Evolutionary conservation across 2,113 vertebrate species (phyloP), one percentile per base, ranked within the genome.

Genomic region (Calonectris borealis): DNA sequence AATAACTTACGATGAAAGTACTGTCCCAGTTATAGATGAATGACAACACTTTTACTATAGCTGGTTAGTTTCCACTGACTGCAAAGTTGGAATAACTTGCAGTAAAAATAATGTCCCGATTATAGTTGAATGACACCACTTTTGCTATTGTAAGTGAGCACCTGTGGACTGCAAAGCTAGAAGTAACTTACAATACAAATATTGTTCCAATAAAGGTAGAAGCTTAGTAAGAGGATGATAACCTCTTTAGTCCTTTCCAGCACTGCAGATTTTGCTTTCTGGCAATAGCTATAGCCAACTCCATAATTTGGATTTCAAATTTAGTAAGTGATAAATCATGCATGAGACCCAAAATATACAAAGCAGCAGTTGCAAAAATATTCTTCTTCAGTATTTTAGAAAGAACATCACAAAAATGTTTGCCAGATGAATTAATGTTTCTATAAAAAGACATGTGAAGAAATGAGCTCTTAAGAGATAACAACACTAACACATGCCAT

Each of bases 311-410:
- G 93, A 97, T 98, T 98, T 98, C 93, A 97, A 73, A 98, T 98
- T 97, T 97, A 97, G 95, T 95, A 98, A 97, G 96, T 90, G 94
- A 97, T 96, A 98, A 97, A 96, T 98, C 97, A 97, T 97, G 96
- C 93, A 93, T 96, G 94, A 97, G 96, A 97, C 93, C 83, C 94
- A 96, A 97, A 98, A 97, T 94, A 97, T 25, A 96, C 83, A 96
- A 94, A 97, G 85, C 94, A 92, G 88, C 85, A 93, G 92, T 93
- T 94, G 93, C 52, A 91, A 96, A 96, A 97, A 92, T 96, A 96
- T 85, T 92, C 94, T 96, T 93, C 86, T 83, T 97, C 69, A 78
- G 91, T 93, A 90, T 95, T 97, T 97, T 94, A 94, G 94, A 96
- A 96, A 91, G 86, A 96, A 95, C 94, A 93, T 95, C 90, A 57